These are phyloP conservation scores for Paratrypauchen microcephalus DNA, from an alignment of 2,797 vertebrate genomes.

Conservation along the genomic window DNA sequence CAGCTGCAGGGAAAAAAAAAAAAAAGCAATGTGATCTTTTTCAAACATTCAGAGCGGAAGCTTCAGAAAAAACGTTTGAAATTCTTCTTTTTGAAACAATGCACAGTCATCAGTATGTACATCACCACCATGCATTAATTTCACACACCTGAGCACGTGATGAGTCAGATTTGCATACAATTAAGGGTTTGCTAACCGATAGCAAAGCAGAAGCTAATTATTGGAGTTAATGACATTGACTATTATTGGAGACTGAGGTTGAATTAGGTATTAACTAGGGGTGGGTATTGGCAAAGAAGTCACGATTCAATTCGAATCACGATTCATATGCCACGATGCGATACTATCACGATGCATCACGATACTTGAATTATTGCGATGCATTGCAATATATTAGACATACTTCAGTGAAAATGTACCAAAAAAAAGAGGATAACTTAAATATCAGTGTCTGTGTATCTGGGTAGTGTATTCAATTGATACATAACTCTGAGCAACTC, in stretches of 20 bases:
- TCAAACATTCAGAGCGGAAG: constrained; percentile 13
- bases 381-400: no score
- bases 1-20: constrained; percentile 13
- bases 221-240: constrained; percentile 39
- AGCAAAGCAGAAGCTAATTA: constrained; percentile 14
- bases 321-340: no score
- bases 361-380: no score
- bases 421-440: no score
- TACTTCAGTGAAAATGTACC: no score
- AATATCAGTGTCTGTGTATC: no score
- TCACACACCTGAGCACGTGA: constrained; percentile 30
- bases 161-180: constrained; percentile 45
- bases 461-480: no score
- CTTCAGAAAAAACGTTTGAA: constrained; percentile 16
- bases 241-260: constrained; percentile 15
- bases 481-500: no score
- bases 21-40: constrained; percentile 13
- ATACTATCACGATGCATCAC: no score
- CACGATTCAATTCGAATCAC: no score
- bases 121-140: constrained; percentile 12
- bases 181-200: constrained; percentile 39
- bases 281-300: no score
- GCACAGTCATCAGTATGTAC: constrained; percentile 18
- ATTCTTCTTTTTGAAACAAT: constrained; percentile 14
- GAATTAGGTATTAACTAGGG: no score